Conservation (phyloP, 2,113 vertebrate genomes). For the Muntiacus muntjak region DNA sequence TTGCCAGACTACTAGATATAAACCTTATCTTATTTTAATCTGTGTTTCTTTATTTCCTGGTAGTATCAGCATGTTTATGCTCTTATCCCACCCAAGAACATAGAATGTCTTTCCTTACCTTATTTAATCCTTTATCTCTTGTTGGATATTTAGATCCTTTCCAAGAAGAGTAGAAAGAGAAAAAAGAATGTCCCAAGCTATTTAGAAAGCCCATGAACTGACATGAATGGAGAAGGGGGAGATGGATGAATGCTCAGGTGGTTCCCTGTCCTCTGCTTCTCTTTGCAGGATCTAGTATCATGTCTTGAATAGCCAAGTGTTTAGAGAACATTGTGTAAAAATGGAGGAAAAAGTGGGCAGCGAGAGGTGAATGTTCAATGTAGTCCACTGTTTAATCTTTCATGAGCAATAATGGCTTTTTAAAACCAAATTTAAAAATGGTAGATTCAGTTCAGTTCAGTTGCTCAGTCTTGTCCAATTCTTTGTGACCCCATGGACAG, state of each 20-base stretch:
- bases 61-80: neutral
- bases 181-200: neutral
- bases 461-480: accelerated
- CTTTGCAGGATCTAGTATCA: neutral
- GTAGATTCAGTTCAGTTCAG: neutral
- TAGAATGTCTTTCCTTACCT: neutral
- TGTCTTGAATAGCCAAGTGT: neutral
- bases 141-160: neutral
- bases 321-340: neutral
- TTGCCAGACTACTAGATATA: neutral
- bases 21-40: neutral
- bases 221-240: neutral
- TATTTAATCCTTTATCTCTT: neutral
- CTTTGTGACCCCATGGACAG: neutral
- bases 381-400: neutral
- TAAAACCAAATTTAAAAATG: neutral
- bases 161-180: neutral
- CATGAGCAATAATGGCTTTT: neutral
- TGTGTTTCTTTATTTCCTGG: neutral
- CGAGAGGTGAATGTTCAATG: neutral
- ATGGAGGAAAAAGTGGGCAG: neutral
- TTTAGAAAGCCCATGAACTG: neutral
- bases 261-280: neutral
- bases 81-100: neutral
- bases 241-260: no score